phyloP scores from a whole-genome alignment of 2,888 invertebrate genomes.

The Mythimna ferrago region DNA sequence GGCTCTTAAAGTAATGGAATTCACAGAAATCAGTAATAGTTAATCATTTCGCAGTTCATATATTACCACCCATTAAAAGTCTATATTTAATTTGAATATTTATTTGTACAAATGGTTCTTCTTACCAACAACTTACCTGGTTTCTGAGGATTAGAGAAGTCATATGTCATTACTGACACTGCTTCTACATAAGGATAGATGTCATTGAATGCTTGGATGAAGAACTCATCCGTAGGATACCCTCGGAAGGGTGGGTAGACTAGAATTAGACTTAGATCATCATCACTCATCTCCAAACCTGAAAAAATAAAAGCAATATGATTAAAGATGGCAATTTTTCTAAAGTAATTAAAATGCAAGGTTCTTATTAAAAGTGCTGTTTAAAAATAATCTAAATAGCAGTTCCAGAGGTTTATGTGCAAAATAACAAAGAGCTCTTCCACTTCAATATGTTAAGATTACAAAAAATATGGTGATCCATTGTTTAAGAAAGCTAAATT shows the following conservation, averaged over 20 bases:
- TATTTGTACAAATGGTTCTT: neutral
- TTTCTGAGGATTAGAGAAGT: constrained; percentile 95
- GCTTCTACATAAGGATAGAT: constrained; percentile 95
- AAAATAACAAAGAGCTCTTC: too few species aligned
- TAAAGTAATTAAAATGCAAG: too few species aligned
- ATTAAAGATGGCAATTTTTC: neutral
- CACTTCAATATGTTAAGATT: too few species aligned
- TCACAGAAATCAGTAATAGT: neutral
- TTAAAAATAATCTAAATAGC: too few species aligned
- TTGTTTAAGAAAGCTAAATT: too few species aligned
- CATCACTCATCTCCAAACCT: constrained; percentile 90
- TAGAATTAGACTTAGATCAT: constrained; percentile 92
- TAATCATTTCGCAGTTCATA: neutral
- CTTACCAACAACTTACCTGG: constrained; percentile 91
- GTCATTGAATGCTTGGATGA: constrained; percentile 93
- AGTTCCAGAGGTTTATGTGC: too few species aligned
- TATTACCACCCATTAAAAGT: neutral
- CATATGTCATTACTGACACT: constrained; percentile 99
- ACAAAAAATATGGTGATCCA: too few species aligned
- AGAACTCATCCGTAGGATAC: constrained; percentile 93
- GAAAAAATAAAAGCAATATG: constrained; percentile 58
- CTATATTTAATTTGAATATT: neutral
- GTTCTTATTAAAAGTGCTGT: too few species aligned
- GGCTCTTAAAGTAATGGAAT: too few species aligned
- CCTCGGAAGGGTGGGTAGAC: constrained; percentile 95